A percentile compares a stretch with the other conserved stretches of the same genome.
Evolutionary conservation across 2,113 vertebrate species (phyloP).

Genomic region (Sebastes schlegelii): DNA sequence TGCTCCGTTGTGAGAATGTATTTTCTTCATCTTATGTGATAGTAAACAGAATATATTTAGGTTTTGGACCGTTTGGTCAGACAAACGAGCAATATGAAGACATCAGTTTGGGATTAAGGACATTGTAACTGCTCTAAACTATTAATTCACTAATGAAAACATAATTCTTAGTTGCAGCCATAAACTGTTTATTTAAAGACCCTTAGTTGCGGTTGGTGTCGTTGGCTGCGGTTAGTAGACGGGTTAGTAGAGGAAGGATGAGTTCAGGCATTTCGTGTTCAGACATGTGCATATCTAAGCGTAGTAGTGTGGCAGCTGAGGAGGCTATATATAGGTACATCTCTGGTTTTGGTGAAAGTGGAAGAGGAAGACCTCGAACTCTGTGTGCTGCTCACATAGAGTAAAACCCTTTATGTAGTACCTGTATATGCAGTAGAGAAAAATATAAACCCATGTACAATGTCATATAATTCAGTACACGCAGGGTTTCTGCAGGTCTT

Average conservation of each 20-base stretch:
- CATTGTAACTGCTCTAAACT: not conserved
- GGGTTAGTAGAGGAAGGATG: conserved; percentile 18
- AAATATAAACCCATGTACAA: not conserved
- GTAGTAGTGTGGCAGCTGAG: conserved; percentile 72
- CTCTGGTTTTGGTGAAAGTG: conserved; percentile 71
- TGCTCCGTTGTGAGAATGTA: not conserved
- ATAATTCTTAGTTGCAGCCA: not conserved
- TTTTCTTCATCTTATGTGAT: not conserved
- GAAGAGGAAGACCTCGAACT: conserved; percentile 45
- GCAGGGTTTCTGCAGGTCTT: not conserved
- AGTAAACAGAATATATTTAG: not conserved
- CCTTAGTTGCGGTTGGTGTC: not conserved
- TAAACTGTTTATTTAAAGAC: not conserved
- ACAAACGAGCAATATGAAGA: not conserved
- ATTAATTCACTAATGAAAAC: not conserved
- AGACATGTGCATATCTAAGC: conserved; percentile 19
- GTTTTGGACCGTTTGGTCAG: not conserved
- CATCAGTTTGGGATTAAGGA: not conserved
- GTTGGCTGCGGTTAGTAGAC: not conserved
- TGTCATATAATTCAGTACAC: not conserved
- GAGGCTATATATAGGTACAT: conserved; percentile 68
- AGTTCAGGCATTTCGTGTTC: conserved; percentile 22
- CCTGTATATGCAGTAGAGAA: not conserved
- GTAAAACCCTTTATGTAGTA: not conserved
- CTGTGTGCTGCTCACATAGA: not conserved